These are phyloP conservation scores for Vidua macroura DNA, from an alignment of 2,113 vertebrate species.

Conservation along the genomic window DNA sequence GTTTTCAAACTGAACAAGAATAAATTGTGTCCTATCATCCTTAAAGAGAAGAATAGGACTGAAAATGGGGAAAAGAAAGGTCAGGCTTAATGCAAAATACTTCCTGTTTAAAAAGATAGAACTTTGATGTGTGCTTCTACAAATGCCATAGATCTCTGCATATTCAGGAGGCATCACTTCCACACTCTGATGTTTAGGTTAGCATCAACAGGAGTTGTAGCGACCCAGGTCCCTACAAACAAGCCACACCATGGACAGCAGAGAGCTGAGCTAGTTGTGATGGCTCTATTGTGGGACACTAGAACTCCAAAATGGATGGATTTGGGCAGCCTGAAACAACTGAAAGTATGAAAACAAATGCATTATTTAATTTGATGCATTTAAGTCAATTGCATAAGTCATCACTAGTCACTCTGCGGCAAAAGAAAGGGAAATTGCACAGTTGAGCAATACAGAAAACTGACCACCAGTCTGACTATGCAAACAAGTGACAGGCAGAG, in stretches of 20 bases:
- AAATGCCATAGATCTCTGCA: neutral
- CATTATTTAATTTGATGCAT: neutral
- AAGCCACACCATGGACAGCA: neutral
- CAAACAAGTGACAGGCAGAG: neutral
- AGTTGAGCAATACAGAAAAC: neutral
- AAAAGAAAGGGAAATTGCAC: neutral
- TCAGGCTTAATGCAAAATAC: neutral
- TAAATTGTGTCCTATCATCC: neutral
- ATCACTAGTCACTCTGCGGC: neutral
- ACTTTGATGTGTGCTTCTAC: neutral
- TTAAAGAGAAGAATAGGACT: neutral
- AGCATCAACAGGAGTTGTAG: neutral
- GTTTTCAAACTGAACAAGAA: neutral
- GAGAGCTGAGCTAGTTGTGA: neutral
- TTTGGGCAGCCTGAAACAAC: neutral
- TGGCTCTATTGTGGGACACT: neutral
- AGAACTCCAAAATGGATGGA: neutral
- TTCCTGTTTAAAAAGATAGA: neutral
- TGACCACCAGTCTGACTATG: neutral
- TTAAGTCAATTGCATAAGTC: neutral
- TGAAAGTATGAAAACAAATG: neutral
- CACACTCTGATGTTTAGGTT: neutral
- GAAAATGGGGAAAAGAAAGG: neutral
- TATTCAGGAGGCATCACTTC: neutral
- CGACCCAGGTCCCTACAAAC: neutral